Evolutionary conservation across 2,888 invertebrate genomes (phyloP), one percentile per base, ranked within the genome.

Genomic region (Pherbina coryleti): DNA sequence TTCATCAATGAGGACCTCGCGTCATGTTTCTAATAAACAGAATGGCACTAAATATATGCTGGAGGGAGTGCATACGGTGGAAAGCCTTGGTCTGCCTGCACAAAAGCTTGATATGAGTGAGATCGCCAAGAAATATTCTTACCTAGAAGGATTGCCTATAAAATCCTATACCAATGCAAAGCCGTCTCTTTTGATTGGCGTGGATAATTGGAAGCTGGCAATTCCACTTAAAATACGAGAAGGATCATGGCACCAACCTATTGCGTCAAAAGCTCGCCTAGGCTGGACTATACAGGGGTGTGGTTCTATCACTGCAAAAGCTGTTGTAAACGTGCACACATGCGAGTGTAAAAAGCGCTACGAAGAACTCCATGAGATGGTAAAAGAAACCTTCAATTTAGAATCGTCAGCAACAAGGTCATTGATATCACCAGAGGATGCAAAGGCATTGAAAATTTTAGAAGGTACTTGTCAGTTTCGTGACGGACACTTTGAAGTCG

Each of bases 401-500:
- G 78, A 80, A 55, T 19, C 51, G 5, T 28, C 77, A 5, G 69
- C 53, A 64, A 31, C 70, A 25, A 73, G 19, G 22, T n/a, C 14
- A 11, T 37, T 76, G 28, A 66, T 74, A 34, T 79, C 79, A 19
- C 28, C 25, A 64, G 78, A 81, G 31, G 76, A 80, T 19, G 9
- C 44, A 19, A 72, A 57, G 66, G 77, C 79, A 11, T 19, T 76
- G 28, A 28, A 67, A 31, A 78, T 82, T 9, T 71, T 82, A 14
- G 66, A 81, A 28, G 53, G 64, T 14, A 81, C 79, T 14, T 81
- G 79, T 57, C 66, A 70, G 57, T 53, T 75, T 31, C 44, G 60
- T 28, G 72, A 44, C 34, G 73, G 70, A 7, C 67, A 67, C n/a
- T 82, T 71, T 22, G 81, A 83, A 79, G 81, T 80, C 19, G 82